phyloP scores from a whole-genome alignment of 2,888 invertebrate genomes.

The Melanophora roralis region DNA sequence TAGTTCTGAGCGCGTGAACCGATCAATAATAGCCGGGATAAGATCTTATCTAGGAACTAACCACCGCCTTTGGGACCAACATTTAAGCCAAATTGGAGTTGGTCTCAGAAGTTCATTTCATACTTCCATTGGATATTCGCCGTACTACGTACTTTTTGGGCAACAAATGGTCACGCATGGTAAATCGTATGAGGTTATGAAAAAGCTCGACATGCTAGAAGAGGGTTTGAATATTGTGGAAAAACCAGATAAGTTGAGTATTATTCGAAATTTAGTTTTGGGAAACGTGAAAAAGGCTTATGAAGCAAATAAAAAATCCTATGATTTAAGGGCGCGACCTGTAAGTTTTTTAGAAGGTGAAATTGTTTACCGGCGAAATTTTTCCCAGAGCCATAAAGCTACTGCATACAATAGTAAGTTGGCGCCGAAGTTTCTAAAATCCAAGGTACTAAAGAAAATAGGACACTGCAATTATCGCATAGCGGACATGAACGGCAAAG shows the following conservation, averaged over 20 bases:
- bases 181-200: no score
- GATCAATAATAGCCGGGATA: no score
- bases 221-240: conserved; percentile 3
- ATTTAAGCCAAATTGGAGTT: no score
- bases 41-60: conserved; percentile 4
- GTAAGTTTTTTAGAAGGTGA: conserved; percentile 4
- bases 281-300: conserved; percentile 10
- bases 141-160: conserved; percentile 52
- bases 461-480: conserved; percentile 11
- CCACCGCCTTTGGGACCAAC: neutral
- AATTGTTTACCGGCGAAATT: conserved; percentile 6
- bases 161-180: no score
- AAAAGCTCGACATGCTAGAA: conserved; percentile 25
- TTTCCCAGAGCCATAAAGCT: no score
- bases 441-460: neutral
- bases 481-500: no score
- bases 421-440: conserved; percentile 21
- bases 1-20: conserved; percentile 9
- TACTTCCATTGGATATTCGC: conserved; percentile 31
- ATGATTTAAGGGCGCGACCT: conserved; percentile 1
- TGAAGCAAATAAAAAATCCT: neutral
- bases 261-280: neutral
- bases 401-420: no score
- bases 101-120: conserved; percentile 38
- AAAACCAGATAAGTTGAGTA: neutral